Percentiles rank a stretch among this genome's conserved stretches.
These are phyloP conservation scores for Mamestra configurata DNA, from an alignment of 1,140 invertebrate genomes.

Conservation along the genomic window DNA sequence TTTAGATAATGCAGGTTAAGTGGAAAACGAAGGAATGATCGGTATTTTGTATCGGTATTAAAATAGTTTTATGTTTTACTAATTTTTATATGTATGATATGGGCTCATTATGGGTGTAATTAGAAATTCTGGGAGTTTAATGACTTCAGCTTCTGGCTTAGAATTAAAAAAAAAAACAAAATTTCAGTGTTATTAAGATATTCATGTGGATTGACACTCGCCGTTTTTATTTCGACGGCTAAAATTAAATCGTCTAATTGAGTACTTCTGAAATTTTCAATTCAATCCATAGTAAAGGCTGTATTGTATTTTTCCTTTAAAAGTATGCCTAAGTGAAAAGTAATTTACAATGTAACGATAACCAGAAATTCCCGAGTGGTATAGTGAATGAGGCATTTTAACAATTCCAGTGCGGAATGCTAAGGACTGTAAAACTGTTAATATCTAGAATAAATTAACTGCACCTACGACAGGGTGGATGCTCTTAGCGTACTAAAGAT, in stretches of 20 bases:
- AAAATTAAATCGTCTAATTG: no score
- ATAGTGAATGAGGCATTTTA: slow-evolving; percentile 33
- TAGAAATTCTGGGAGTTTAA: not conserved
- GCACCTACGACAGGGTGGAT: slow-evolving; percentile 9
- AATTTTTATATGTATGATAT: slow-evolving; percentile 23
- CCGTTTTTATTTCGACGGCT: no score
- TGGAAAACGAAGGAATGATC: slow-evolving; percentile 14
- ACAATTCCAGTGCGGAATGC: slow-evolving; percentile 25
- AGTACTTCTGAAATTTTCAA: no score
- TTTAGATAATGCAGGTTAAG: slow-evolving; percentile 43
- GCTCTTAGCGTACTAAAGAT: slow-evolving; percentile 30
- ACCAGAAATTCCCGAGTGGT: not conserved
- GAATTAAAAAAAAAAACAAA: not conserved
- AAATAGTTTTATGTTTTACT: slow-evolving; percentile 27
- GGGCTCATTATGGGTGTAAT: not conserved
- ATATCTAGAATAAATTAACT: slow-evolving; percentile 43
- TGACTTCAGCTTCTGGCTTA: not conserved
- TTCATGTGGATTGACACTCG: not conserved
- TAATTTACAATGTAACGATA: not conserved
- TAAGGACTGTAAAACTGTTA: slow-evolving; percentile 29
- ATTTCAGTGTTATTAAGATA: not conserved
- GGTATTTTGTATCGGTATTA: slow-evolving; percentile 32
- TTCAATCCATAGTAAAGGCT: no score
- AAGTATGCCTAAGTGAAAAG: not conserved
- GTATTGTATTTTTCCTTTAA: not conserved